A percentile compares a stretch with the other conserved stretches of the same genome.
Conservation (phyloP, 35 echinoderm and acorn worm species). For the Apostichopus californicus region DNA sequence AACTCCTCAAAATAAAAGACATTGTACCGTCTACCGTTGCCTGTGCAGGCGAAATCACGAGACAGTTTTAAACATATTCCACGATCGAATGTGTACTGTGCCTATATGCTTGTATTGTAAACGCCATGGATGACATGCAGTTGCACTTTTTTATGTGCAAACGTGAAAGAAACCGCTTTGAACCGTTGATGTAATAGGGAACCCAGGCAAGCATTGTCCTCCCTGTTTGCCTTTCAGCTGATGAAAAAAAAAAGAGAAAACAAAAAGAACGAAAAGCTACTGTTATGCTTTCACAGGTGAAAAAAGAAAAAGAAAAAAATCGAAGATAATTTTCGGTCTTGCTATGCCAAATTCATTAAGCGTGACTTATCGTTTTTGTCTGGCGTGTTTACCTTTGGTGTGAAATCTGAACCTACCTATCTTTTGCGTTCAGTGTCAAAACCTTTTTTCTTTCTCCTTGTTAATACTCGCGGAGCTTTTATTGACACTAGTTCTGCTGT, state of each 20-base stretch:
- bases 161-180: background rate
- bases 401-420: constrained; percentile 26
- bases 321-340: background rate
- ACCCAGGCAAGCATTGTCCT: background rate
- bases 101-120: too few relatives aligned
- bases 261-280: too few relatives aligned
- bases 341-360: background rate
- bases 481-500: constrained; percentile 28
- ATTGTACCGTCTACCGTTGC: too few relatives aligned
- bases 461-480: constrained; percentile 28
- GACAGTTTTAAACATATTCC: too few relatives aligned
- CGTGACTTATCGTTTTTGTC: constrained; percentile 9
- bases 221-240: background rate
- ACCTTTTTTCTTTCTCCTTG: background rate
- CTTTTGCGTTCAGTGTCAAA: constrained; percentile 5
- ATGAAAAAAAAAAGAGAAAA: too few relatives aligned
- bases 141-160: too few relatives aligned
- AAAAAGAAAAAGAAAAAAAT: background rate
- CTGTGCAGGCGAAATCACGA: too few relatives aligned
- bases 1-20: too few relatives aligned
- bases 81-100: too few relatives aligned
- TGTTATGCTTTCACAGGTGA: too few relatives aligned
- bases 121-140: too few relatives aligned
- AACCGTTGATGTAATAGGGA: background rate
- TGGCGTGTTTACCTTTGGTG: background rate